Conservation (phyloP, 2,797 vertebrate species). For the Triplophysa bombifrons region DNA sequence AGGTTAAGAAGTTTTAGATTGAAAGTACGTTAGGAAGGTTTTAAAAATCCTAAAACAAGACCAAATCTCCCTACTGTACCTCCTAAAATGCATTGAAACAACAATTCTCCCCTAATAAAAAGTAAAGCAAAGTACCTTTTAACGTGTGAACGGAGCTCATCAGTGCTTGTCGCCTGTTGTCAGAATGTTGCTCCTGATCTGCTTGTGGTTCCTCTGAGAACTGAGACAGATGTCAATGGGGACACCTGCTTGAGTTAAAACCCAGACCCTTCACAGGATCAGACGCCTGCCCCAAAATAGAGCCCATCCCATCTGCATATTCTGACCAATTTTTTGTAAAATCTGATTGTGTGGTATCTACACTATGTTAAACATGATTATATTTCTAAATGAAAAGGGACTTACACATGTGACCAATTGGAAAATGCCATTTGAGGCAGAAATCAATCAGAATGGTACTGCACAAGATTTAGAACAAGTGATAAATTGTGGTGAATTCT, state of each 20-base stretch:
- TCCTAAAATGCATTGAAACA: not conserved
- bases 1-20: not conserved
- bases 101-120: not conserved
- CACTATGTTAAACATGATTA: conserved; percentile 18
- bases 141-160: conserved; percentile 59
- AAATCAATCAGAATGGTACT: conserved; percentile 25
- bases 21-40: not conserved
- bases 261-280: conserved; percentile 49
- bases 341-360: conserved; percentile 23
- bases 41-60: not conserved
- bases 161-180: conserved; percentile 61
- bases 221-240: conserved; percentile 74
- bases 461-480: conserved; percentile 39
- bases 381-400: conserved; percentile 33
- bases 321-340: conserved; percentile 6
- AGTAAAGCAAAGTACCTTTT: conserved; percentile 70
- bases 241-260: conserved; percentile 70
- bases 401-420: conserved; percentile 7
- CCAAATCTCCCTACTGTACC: too few relatives aligned
- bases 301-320: conserved; percentile 33
- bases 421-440: conserved; percentile 9
- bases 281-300: conserved; percentile 47
- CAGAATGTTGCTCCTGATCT: conserved; percentile 65
- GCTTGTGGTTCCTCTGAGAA: conserved; percentile 73
- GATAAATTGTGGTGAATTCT: conserved; percentile 63